phyloP scores from a whole-genome alignment of 2,113 vertebrate genomes.

The Notechis scutatus region DNA sequence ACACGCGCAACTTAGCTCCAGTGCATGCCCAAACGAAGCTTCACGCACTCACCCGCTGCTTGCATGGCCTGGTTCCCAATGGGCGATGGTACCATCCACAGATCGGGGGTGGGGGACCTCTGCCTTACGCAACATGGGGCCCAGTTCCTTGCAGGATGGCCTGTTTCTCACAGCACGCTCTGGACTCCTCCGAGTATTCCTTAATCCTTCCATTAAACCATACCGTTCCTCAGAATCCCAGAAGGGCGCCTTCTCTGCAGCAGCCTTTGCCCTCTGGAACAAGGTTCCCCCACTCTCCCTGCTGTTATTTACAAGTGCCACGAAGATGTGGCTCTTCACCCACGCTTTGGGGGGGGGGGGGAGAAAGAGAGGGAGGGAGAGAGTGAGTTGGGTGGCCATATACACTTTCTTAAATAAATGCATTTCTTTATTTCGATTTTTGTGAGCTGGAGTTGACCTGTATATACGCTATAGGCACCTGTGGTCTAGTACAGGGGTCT shows the following conservation, averaged over 20 bases:
- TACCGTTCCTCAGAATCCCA: neutral
- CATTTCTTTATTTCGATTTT: neutral
- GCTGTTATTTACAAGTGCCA: neutral
- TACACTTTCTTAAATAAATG: too few species aligned
- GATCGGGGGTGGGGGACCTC: too few species aligned
- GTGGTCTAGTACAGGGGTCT: too few species aligned
- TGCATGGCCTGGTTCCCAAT: too few species aligned
- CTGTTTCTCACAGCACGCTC: neutral
- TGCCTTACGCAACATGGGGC: neutral
- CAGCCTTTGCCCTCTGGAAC: neutral
- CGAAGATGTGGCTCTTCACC: neutral
- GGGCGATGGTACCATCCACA: too few species aligned
- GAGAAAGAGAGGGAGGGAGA: too few species aligned
- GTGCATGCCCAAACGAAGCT: too few species aligned
- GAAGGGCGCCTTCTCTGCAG: neutral
- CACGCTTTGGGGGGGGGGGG: rapidly evolving
- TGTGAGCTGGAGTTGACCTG: neutral
- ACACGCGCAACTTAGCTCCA: too few species aligned
- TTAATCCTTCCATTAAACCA: neutral
- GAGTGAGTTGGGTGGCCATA: too few species aligned
- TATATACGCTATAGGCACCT: neutral
- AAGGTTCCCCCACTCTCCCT: neutral
- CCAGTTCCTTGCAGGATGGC: neutral
- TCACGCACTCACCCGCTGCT: too few species aligned
- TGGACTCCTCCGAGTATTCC: neutral